These are phyloP conservation scores for Symphodus melops DNA, from an alignment of 2,113 vertebrate species.

Conservation along the genomic window DNA sequence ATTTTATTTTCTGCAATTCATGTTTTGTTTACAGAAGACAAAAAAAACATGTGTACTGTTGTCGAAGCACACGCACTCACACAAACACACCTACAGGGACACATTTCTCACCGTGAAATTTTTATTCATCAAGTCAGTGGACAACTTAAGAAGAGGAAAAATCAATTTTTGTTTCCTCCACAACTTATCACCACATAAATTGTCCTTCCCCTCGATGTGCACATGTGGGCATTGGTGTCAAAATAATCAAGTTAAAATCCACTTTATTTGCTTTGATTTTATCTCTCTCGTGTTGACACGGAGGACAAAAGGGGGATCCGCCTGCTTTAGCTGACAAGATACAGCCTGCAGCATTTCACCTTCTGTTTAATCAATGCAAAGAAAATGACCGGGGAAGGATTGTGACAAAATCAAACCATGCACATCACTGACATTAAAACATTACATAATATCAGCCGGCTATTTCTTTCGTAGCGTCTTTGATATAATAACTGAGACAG, in stretches of 20 bases:
- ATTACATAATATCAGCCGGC: not conserved
- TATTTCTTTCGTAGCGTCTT: not conserved
- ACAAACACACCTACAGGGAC: constrained; percentile 66
- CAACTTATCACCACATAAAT: constrained; percentile 77
- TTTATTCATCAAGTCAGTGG: constrained; percentile 83
- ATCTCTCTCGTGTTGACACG: constrained; percentile 47
- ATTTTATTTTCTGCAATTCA: not conserved
- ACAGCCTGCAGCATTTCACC: constrained; percentile 11
- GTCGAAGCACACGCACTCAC: constrained; percentile 1
- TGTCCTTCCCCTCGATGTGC: constrained; percentile 69
- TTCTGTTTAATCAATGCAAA: constrained; percentile 19
- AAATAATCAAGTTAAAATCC: constrained; percentile 77
- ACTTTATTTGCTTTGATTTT: constrained; percentile 65
- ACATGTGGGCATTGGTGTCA: constrained; percentile 56
- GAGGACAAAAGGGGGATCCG: constrained; percentile 50
- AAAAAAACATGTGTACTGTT: not conserved
- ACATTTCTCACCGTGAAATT: constrained; percentile 75
- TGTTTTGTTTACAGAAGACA: not conserved
- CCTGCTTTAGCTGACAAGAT: constrained; percentile 11
- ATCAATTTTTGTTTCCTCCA: constrained; percentile 82
- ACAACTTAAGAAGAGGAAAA: constrained; percentile 78
- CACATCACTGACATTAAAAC: not conserved
- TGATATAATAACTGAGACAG: constrained; percentile 6
- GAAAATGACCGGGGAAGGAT: constrained; percentile 19
- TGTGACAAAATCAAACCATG: constrained; percentile 4